A percentile compares a stretch with the other conserved stretches of the same genome.
phyloP scores from a whole-genome alignment of 37 sponge, comb jelly and placozoan genomes.

The Theonella swinhoei region DNA sequence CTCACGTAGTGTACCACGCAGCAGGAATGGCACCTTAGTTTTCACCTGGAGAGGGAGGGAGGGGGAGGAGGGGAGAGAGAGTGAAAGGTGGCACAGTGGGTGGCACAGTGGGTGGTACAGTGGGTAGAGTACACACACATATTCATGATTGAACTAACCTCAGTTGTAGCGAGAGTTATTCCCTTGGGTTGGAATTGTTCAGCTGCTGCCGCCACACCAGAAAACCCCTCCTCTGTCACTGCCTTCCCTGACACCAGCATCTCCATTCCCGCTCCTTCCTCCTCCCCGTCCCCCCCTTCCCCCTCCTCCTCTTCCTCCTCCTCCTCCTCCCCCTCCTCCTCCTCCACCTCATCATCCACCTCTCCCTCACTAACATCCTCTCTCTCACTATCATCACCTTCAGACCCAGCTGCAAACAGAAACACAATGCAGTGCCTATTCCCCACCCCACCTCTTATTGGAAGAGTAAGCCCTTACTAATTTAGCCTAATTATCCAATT shows the following conservation, averaged over 20 bases:
- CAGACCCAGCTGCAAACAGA: not conserved
- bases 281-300: conserved; percentile 40
- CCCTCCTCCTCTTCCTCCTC: conserved; percentile 43
- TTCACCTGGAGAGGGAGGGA: conserved; percentile 55
- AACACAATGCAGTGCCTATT: too few relatives aligned
- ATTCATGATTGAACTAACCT: conserved; percentile 27
- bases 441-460: not conserved
- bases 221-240: conserved; percentile 78
- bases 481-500: too few relatives aligned
- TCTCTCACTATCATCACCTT: not conserved
- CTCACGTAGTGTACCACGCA: conserved; percentile 89
- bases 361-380: conserved; percentile 31
- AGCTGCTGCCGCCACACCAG: conserved; percentile 83
- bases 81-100: too few relatives aligned
- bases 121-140: not conserved
- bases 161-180: conserved; percentile 84
- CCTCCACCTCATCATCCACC: too few relatives aligned
- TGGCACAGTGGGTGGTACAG: too few relatives aligned
- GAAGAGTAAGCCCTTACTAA: too few relatives aligned
- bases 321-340: conserved; percentile 32
- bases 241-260: conserved; percentile 61
- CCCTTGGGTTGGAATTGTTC: conserved; percentile 91
- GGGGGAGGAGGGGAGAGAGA: not conserved
- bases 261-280: conserved; percentile 17
- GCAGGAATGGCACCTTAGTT: conserved; percentile 94